These are phyloP conservation scores for Listronotus bonariensis DNA, from an alignment of 1,140 invertebrate genomes.

Conservation along the genomic window DNA sequence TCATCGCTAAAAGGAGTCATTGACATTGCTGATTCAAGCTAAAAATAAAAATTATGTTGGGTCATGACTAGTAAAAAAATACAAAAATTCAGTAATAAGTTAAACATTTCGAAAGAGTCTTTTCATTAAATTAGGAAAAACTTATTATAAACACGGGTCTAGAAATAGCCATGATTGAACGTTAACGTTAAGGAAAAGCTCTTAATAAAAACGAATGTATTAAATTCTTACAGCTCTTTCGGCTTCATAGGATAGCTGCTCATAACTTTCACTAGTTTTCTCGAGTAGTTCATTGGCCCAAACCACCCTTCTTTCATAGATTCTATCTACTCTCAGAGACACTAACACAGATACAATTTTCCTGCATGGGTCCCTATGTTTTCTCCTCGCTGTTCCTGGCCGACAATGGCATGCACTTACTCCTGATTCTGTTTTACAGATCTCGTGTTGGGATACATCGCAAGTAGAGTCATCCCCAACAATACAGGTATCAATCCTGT, in stretches of 20 bases:
- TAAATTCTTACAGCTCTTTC: constrained; percentile 74
- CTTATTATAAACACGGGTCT: too few relatives aligned
- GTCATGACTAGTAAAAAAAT: too few relatives aligned
- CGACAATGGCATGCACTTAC: constrained; percentile 91
- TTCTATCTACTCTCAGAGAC: constrained; percentile 79
- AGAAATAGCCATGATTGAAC: too few relatives aligned
- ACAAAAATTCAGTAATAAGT: too few relatives aligned
- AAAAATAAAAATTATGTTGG: constrained; percentile 34
- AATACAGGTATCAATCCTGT: constrained; percentile 89
- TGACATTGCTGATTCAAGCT: constrained; percentile 87
- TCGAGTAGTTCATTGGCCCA: constrained; percentile 78
- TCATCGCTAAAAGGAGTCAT: constrained; percentile 88
- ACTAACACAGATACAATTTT: constrained; percentile 79
- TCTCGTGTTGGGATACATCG: constrained; percentile 83
- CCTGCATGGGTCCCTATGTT: constrained; percentile 78
- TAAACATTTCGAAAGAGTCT: too few relatives aligned
- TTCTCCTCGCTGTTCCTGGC: constrained; percentile 77
- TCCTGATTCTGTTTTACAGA: constrained; percentile 83
- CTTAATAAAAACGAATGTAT: too few relatives aligned
- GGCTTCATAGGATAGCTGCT: constrained; percentile 81
- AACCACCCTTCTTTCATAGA: constrained; percentile 76
- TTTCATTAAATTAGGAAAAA: too few relatives aligned
- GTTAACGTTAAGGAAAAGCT: too few relatives aligned
- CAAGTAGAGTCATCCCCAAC: constrained; percentile 93
- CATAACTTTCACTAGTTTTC: constrained; percentile 78